These are phyloP conservation scores for Chunga burmeisteri DNA, from an alignment of 2,113 vertebrate species.

Conservation along the genomic window DNA sequence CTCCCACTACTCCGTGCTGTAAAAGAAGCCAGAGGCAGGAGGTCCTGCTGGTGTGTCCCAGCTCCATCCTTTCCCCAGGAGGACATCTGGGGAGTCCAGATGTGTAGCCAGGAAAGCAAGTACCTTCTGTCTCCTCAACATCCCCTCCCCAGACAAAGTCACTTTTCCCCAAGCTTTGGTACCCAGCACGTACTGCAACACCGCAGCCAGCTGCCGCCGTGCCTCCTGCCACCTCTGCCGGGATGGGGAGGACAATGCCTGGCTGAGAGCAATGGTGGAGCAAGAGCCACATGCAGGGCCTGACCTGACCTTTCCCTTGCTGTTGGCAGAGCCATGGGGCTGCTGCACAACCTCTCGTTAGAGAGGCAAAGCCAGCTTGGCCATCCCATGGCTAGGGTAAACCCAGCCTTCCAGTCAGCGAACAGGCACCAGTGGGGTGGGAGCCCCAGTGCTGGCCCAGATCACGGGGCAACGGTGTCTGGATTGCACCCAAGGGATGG, in stretches of 20 bases:
- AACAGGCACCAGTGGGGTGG: fast-evolving
- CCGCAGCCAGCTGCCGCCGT: background rate
- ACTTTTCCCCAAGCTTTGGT: too few relatives aligned
- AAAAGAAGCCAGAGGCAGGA: background rate
- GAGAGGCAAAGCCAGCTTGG: background rate
- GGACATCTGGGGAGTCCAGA: background rate
- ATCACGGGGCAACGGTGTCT: fast-evolving
- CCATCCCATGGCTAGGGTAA: fast-evolving
- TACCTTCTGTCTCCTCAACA: fast-evolving
- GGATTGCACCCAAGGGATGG: background rate
- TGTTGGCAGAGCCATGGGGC: background rate
- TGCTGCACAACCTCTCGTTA: background rate
- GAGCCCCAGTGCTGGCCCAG: background rate
- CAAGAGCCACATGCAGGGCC: background rate
- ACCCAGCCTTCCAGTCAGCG: background rate
- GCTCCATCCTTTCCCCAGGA: background rate
- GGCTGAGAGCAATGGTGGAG: background rate
- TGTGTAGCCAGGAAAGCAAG: background rate
- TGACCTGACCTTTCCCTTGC: background rate
- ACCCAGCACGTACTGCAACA: background rate
- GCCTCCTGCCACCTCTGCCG: background rate
- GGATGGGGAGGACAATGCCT: background rate
- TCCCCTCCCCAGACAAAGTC: background rate
- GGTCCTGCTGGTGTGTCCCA: background rate
- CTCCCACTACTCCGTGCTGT: background rate